Evolutionary conservation across 2,888 invertebrate genomes (phyloP), one percentile per base, ranked within the genome.

Genomic region (Ommatoiulus sabulosus): DNA sequence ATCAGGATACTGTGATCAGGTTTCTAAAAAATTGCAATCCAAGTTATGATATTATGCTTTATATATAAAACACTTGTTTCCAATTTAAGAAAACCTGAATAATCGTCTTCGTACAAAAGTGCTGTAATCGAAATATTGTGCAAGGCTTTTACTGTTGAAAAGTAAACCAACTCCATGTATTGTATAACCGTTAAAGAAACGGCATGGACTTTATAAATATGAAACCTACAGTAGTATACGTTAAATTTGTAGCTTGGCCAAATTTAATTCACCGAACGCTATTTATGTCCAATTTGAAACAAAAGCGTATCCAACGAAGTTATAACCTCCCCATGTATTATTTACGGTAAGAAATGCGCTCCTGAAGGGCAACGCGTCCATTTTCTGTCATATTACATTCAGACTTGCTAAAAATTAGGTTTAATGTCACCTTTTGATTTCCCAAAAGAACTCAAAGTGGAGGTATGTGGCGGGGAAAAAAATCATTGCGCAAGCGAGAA

Each of bases 391-490:
- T 80, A 80, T 35, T 10, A 80, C 24, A 80, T 80, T 80, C 80
- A 80, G 80, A 80, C 80, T 35, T 80, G 80, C 35, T 86, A 44
- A 86, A 84, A 86, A 46, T 86, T 86, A 44, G 44, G 44, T 86
- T 86, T 86, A 86, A 86, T 86, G 86, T 86, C 86, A 86, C 48
- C 86, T 86, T 80, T 1, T 86, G 86, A 86, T 86, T 86, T 86
- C 86, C 86, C 86, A 44, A 44, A 86, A 86, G 86, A 35, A 6
- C 7, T n/a, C 35, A 80, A 20, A 80, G 80, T 35, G 12, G 35
- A 80, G 24, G 80, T 35, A 35, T 20, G 72, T 72, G 35, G 35
- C 24, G 35, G 10, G 80, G 6, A 35, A 35, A 35, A 72, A 80
- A 80, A 35, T 24, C 80, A 80, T 35, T 80, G 80, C 24, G 10